Evolutionary conservation across 1,140 invertebrate species (phyloP).

Genomic region (Pseudoatta argentina): DNA sequence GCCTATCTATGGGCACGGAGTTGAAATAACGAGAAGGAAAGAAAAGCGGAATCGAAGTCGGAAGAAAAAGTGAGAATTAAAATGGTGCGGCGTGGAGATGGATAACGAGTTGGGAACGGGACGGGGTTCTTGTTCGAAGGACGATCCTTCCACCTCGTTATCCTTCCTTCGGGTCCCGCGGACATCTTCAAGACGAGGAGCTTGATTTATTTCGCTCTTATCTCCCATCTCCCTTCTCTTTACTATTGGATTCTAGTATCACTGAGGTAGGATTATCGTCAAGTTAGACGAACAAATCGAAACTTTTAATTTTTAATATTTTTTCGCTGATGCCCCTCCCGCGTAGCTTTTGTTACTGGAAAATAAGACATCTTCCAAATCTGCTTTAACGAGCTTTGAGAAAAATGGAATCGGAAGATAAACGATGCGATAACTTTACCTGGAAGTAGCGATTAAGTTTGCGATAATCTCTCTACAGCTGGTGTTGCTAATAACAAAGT

Average conservation of each 20-base stretch:
- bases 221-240: constrained; percentile 1
- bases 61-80: constrained; percentile 70
- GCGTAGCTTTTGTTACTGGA: not conserved
- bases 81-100: constrained; percentile 58
- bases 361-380: constrained; percentile 45
- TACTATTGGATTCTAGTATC: constrained; percentile 62
- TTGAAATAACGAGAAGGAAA: constrained; percentile 65
- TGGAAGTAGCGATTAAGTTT: constrained; percentile 51
- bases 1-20: constrained; percentile 21
- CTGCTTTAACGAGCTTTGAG: constrained; percentile 41
- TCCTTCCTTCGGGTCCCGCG: constrained; percentile 44
- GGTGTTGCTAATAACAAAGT: constrained; percentile 58
- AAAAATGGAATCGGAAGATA: constrained; percentile 59
- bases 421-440: constrained; percentile 55
- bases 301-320: constrained; percentile 62
- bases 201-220: constrained; percentile 65
- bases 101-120: constrained; percentile 65
- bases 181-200: constrained; percentile 50
- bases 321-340: constrained; percentile 5
- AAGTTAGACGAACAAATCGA: constrained; percentile 51
- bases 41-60: constrained; percentile 53
- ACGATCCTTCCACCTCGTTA: constrained; percentile 66
- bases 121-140: constrained; percentile 44
- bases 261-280: constrained; percentile 61
- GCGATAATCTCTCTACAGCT: constrained; percentile 54